A percentile compares a stretch with the other conserved stretches of the same genome.
phyloP scores from a whole-genome alignment of 2,888 invertebrate species.

The Leptarthrus brevirostris region DNA sequence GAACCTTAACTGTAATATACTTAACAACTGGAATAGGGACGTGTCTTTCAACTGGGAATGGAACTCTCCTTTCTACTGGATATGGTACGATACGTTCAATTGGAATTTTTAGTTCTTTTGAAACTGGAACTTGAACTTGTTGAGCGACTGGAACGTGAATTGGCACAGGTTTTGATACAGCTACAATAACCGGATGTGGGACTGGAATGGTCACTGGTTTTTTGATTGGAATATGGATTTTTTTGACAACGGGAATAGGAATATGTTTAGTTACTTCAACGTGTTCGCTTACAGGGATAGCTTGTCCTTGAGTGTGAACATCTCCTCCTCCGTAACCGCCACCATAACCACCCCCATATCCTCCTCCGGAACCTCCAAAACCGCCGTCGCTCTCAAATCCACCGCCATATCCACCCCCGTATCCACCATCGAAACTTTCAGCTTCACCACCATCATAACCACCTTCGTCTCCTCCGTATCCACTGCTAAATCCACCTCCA shows the following conservation, averaged over 20 bases:
- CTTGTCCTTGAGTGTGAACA: conserved; percentile 51
- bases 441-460: conserved; percentile 9
- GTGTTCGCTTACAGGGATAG: conserved; percentile 69
- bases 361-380: conserved; percentile 3
- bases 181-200: conserved; percentile 80
- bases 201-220: conserved; percentile 80
- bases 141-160: conserved; percentile 81
- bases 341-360: conserved; percentile 2
- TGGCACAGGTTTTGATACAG: conserved; percentile 81
- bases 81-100: conserved; percentile 75
- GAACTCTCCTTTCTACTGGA: conserved; percentile 78
- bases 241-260: conserved; percentile 76
- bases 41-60: conserved; percentile 81
- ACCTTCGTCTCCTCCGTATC: background rate
- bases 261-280: conserved; percentile 72
- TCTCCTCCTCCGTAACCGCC: conserved; percentile 40
- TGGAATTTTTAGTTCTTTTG: conserved; percentile 73
- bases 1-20: conserved; percentile 80
- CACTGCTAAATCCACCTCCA: too few species aligned
- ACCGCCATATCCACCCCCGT: conserved; percentile 34
- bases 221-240: conserved; percentile 77
- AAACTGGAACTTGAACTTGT: conserved; percentile 78
- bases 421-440: conserved; percentile 2
- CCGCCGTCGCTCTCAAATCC: conserved; percentile 29
- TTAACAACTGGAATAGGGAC: conserved; percentile 78